Base-by-base conservation (phyloP, 2,113 vertebrate species). In the Tragulus kanchil region DNA sequence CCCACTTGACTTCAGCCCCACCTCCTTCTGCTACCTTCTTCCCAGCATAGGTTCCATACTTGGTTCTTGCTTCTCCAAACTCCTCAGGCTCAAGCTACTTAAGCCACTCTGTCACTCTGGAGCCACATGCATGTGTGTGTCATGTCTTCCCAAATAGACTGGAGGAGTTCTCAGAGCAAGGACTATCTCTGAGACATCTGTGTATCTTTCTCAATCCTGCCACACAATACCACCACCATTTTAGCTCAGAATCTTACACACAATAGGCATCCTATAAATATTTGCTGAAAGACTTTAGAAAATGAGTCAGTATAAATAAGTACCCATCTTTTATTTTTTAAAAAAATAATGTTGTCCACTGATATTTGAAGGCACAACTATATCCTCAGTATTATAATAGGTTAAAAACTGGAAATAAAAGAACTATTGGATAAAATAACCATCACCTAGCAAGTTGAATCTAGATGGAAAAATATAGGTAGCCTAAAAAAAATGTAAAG, bases 201-300 rank as follows among this genome's bases (percentile, higher is more conserved):
- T 67, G 6, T 45, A 21, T 75, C 36, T 86, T 75, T 84, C 69
- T 94, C 56, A 50, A 31, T 5, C 48, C 31, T 17, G 2, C 48
- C 58, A n/a, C 36, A 50, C 15, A 59, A 1, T 19, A 54, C 0
- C 15, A 36, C 16, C 48, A 19, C 15, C 28, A 12, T 89, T 94
- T 88, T 67, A 69, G 58, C 59, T 86, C 71, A 73, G 50, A 93
- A 52, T 50, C 64, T 93, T 93, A 14, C 2, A 31, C 17, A 26
- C 11, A 73, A 65, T 36, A 86, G 15, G 16, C 13, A 75, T 69
- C 45, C 14, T 25, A 28, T 67, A 84, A 87, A 75, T 58, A 73
- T 36, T 88, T 61, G 28, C 64, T 90, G 25, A 69, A 94, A 88
- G 21, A 81, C 75, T 52, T 94, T 71, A 21, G 65, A 83, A 96